phyloP scores from a whole-genome alignment of 2,113 vertebrate species.

The Tor tambroides region DNA sequence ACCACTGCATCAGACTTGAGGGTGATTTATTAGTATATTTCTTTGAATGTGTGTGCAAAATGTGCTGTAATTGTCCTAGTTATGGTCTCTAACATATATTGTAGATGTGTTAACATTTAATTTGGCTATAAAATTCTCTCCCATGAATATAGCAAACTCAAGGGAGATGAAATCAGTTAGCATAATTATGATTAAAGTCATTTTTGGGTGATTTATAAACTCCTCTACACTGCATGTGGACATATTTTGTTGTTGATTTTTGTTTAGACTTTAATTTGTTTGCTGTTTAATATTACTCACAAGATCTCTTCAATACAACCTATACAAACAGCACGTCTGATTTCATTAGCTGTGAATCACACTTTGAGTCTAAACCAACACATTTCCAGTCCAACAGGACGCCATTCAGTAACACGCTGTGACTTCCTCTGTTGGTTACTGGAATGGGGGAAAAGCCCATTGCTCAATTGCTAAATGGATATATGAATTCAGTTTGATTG shows the following conservation, averaged over 20 bases:
- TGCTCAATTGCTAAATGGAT: neutral
- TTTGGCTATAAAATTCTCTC: neutral
- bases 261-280: neutral
- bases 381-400: neutral
- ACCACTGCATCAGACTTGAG: neutral
- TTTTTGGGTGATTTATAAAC: neutral
- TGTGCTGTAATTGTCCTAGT: neutral
- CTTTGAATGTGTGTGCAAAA: neutral
- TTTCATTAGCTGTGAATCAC: slow-evolving; percentile 25
- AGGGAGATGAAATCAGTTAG: neutral
- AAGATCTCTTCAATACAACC: neutral
- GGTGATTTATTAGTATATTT: slow-evolving; percentile 7
- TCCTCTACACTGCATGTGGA: neutral
- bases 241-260: neutral
- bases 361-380: neutral
- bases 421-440: slow-evolving; percentile 12
- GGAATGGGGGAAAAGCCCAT: neutral
- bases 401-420: neutral
- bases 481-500: neutral
- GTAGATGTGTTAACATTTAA: slow-evolving; percentile 19
- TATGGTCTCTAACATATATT: neutral
- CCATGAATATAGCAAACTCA: neutral
- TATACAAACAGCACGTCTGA: neutral
- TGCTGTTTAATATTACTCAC: neutral
- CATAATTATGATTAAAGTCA: neutral